Evolutionary conservation across 2,113 vertebrate genomes (phyloP).

Genomic region (Lamprologus callipterus): DNA sequence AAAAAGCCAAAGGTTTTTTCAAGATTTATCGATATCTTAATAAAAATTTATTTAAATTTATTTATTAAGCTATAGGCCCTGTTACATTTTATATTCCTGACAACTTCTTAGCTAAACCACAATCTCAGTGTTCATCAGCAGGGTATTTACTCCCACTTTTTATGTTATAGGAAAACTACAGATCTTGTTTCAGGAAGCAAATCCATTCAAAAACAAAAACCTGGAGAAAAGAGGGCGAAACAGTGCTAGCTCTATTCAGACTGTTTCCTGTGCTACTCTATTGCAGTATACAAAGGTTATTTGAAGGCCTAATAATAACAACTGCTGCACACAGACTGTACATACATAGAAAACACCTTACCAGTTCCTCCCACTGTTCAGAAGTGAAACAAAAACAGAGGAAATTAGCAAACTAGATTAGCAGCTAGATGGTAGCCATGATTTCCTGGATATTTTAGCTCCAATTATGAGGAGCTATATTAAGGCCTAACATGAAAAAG

Average conservation of each 20-base stretch:
- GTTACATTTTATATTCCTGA: background rate
- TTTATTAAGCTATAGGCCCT: background rate
- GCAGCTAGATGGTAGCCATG: background rate
- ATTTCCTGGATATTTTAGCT: background rate
- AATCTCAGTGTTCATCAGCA: background rate
- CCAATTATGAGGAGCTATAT: background rate
- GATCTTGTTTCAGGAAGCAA: background rate
- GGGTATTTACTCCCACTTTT: background rate
- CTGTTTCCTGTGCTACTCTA: background rate
- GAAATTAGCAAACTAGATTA: background rate
- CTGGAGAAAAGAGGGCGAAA: fast-evolving
- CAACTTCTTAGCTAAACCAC: background rate
- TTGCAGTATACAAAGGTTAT: background rate
- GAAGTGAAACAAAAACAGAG: background rate
- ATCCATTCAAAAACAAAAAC: background rate
- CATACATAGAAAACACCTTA: background rate
- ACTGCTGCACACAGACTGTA: background rate
- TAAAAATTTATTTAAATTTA: background rate
- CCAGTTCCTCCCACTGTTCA: background rate
- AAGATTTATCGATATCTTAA: background rate
- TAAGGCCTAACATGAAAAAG: background rate
- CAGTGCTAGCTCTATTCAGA: background rate
- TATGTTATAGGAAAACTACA: background rate
- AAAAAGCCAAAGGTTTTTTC: background rate
- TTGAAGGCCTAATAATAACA: background rate